Percentiles rank a stretch among this genome's conserved stretches.
These are phyloP conservation scores for Crenuchus spilurus DNA, from an alignment of 2,797 vertebrate species.

Conservation along the genomic window DNA sequence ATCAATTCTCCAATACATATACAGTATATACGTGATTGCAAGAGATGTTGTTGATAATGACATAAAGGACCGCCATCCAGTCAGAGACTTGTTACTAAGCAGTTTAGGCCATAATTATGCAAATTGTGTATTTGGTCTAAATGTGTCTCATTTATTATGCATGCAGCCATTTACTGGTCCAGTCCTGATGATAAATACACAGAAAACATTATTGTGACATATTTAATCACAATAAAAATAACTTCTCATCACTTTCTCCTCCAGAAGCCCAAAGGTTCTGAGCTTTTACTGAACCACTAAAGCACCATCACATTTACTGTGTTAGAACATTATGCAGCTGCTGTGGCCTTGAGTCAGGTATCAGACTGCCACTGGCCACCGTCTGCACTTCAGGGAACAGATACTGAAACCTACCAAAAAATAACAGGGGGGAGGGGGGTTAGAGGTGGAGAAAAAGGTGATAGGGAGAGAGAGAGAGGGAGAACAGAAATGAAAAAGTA, in stretches of 20 bases:
- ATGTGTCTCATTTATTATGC: too few relatives aligned
- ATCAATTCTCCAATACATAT: too few relatives aligned
- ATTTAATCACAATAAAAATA: background rate
- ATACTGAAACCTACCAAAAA: background rate
- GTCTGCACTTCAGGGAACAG: background rate
- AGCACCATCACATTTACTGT: background rate
- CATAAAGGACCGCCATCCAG: too few relatives aligned
- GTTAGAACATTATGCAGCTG: conserved; percentile 1
- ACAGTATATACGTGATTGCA: too few relatives aligned
- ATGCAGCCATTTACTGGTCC: too few relatives aligned
- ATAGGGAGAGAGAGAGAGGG: background rate
- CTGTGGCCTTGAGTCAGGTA: conserved; percentile 21
- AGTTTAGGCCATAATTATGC: too few relatives aligned
- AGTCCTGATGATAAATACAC: too few relatives aligned
- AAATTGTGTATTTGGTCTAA: too few relatives aligned
- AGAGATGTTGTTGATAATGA: too few relatives aligned
- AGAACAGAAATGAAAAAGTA: background rate
- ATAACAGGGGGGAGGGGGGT: too few relatives aligned
- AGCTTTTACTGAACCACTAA: background rate
- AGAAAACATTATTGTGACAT: too few relatives aligned
- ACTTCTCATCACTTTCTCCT: background rate
- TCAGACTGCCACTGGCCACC: conserved; percentile 2
- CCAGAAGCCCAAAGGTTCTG: background rate
- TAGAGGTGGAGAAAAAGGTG: background rate
- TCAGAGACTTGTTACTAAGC: too few relatives aligned